These are phyloP conservation scores for Eumacrocentrus americanus DNA, from an alignment of 2,888 invertebrate species.

Conservation along the genomic window DNA sequence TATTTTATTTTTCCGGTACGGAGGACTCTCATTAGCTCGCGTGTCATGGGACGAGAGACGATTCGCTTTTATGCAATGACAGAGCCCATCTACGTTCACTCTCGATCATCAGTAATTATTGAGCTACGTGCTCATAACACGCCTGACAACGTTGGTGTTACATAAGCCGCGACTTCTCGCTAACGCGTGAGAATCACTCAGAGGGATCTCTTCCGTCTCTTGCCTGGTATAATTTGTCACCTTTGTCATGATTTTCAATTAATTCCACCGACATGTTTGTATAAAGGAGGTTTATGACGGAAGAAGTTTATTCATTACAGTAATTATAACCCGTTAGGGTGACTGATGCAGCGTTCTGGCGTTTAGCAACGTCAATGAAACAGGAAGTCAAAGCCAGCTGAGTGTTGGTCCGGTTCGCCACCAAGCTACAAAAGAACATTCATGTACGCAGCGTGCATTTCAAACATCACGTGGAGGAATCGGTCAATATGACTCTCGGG, in stretches of 20 bases:
- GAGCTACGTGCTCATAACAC: slow-evolving; percentile 7
- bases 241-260: background rate
- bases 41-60: background rate
- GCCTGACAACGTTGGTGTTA: slow-evolving; percentile 8
- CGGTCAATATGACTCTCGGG: slow-evolving; percentile 5
- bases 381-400: slow-evolving; percentile 39
- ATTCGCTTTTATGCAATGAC: slow-evolving; percentile 17
- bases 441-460: slow-evolving; percentile 1
- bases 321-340: slow-evolving; percentile 27
- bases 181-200: slow-evolving; percentile 8
- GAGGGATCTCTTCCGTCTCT: background rate
- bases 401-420: slow-evolving; percentile 23
- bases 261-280: background rate
- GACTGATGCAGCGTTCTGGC: slow-evolving; percentile 37
- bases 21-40: slow-evolving; percentile 13
- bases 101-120: slow-evolving; percentile 16
- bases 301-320: background rate
- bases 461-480: slow-evolving; percentile 2
- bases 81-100: background rate
- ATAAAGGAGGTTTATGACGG: background rate
- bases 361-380: slow-evolving; percentile 32
- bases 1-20: slow-evolving; percentile 7
- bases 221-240: background rate
- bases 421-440: slow-evolving; percentile 1
- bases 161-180: background rate